These are phyloP conservation scores for Eretmocerus hayati DNA, from an alignment of 2,888 invertebrate genomes.

Conservation along the genomic window DNA sequence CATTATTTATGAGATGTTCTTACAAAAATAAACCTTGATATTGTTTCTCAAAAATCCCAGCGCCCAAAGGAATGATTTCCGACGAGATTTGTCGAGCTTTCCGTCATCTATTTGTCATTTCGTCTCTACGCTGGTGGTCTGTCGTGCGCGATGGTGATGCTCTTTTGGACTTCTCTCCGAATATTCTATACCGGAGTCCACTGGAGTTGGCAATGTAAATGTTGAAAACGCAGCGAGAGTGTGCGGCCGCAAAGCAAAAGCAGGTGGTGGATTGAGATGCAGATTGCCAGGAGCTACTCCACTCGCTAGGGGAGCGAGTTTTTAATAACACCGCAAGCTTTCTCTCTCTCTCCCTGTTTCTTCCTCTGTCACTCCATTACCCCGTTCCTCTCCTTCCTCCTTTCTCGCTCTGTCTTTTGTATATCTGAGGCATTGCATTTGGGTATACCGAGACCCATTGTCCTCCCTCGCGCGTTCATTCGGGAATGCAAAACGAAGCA, in stretches of 20 bases:
- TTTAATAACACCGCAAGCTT: slow-evolving; percentile 44
- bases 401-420: slow-evolving; percentile 17
- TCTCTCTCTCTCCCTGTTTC: slow-evolving; percentile 1
- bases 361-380: too few relatives aligned
- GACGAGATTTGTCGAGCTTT: too few relatives aligned
- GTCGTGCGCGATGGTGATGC: background rate
- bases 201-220: background rate
- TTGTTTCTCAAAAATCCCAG: too few relatives aligned
- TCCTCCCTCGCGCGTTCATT: slow-evolving; percentile 33
- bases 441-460: slow-evolving; percentile 27
- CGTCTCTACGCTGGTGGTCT: background rate
- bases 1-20: too few relatives aligned
- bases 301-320: slow-evolving; percentile 42
- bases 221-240: background rate
- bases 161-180: background rate
- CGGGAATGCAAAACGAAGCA: slow-evolving; percentile 28
- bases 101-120: background rate
- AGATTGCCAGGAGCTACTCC: slow-evolving; percentile 47
- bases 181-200: too few relatives aligned
- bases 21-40: too few relatives aligned
- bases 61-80: too few relatives aligned
- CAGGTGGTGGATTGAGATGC: too few relatives aligned
- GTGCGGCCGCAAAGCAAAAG: slow-evolving; percentile 42
- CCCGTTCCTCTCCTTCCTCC: slow-evolving; percentile 1
- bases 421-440: slow-evolving; percentile 20